phyloP scores from a whole-genome alignment of 2,797 vertebrate genomes.

The Eospalax fontanierii region DNA sequence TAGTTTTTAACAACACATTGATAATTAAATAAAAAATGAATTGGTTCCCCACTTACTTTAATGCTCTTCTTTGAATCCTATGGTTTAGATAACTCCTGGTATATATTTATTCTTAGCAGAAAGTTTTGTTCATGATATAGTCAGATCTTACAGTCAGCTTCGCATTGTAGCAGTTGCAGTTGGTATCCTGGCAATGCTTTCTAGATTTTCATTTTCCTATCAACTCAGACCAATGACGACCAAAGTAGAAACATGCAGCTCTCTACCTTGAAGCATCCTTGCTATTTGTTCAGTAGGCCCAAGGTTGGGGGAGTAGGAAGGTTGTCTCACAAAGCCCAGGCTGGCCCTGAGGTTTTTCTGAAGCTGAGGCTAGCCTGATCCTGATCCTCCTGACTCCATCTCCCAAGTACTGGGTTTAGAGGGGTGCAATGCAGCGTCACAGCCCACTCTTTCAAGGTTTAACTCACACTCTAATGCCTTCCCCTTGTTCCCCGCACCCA shows the following conservation, averaged over 20 bases:
- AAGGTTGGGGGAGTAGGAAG: not conserved
- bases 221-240: not conserved
- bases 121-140: not conserved
- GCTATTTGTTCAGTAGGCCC: not conserved
- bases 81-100: constrained; percentile 15
- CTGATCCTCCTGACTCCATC: too few species aligned
- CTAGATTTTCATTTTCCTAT: not conserved
- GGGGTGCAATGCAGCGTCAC: too few species aligned
- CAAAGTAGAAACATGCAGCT: not conserved
- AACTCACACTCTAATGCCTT: not conserved
- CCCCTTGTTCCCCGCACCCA: not conserved
- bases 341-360: not conserved
- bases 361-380: too few species aligned
- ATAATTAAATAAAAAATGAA: not conserved
- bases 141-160: not conserved
- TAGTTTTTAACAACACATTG: not conserved
- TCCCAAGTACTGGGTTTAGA: not conserved
- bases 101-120: not conserved
- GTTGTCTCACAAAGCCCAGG: too few species aligned
- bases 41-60: not conserved
- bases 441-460: not conserved
- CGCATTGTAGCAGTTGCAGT: not conserved
- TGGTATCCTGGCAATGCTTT: not conserved
- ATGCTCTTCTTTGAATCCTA: constrained; percentile 32
- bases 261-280: not conserved